Percentiles rank a stretch among this genome's conserved stretches.
Evolutionary conservation across 1,140 invertebrate genomes (phyloP).

Genomic region (Heliconius himera): DNA sequence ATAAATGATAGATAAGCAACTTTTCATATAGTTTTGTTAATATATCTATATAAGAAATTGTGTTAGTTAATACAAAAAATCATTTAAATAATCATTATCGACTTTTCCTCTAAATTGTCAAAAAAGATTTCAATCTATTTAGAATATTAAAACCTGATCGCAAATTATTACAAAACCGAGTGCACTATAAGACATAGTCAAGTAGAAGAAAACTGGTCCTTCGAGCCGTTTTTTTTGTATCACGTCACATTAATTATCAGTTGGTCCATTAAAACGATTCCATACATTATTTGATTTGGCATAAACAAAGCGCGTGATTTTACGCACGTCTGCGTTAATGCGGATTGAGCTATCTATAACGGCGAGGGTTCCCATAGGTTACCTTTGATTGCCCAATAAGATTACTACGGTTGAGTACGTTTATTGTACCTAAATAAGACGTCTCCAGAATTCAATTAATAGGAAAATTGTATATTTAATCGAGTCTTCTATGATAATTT

Average conservation of each 20-base stretch:
- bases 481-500: no score
- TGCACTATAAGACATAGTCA: background rate
- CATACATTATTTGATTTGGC: conserved; percentile 28
- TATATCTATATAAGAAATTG: no score
- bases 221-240: background rate
- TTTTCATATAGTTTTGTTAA: no score
- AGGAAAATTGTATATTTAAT: background rate
- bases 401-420: conserved; percentile 57
- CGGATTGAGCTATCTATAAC: conserved; percentile 15
- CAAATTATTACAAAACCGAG: background rate
- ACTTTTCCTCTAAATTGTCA: no score
- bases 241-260: conserved; percentile 2
- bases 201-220: conserved; percentile 5
- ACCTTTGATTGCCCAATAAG: conserved; percentile 55
- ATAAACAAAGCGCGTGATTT: conserved; percentile 29
- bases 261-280: background rate
- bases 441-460: conserved; percentile 24
- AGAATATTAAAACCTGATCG: background rate
- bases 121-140: no score
- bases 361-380: conserved; percentile 32
- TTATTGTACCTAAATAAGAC: conserved; percentile 57
- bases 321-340: conserved; percentile 24
- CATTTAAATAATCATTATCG: no score
- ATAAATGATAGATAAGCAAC: no score
- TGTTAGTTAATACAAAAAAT: no score